Conservation (phyloP, 1,140 invertebrate genomes). For the Asbolus verrucosus region DNA sequence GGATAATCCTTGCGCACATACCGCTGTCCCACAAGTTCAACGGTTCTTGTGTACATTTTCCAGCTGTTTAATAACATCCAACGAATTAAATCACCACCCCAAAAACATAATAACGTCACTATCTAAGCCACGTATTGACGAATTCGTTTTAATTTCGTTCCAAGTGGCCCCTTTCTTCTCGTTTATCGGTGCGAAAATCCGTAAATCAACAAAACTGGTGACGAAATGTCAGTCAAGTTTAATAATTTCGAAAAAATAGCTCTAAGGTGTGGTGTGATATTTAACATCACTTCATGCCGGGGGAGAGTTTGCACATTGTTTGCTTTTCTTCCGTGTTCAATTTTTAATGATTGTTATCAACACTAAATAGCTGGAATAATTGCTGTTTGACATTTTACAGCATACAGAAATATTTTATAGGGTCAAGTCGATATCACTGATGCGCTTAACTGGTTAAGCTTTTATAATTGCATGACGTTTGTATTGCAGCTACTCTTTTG, state of each 20-base stretch:
- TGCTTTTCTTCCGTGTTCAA: slow-evolving; percentile 25
- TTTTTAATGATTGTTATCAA: slow-evolving; percentile 30
- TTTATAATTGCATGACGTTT: no score
- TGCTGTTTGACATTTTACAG: background rate
- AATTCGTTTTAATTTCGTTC: background rate
- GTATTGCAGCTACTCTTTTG: no score
- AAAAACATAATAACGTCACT: slow-evolving; percentile 7
- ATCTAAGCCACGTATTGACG: background rate
- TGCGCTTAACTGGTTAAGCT: no score
- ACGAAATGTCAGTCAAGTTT: no score
- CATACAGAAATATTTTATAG: background rate
- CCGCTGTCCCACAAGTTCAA: slow-evolving; percentile 18
- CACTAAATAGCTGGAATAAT: slow-evolving; percentile 17
- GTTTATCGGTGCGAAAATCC: background rate
- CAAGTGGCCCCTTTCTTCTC: background rate
- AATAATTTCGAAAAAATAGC: slow-evolving; percentile 10
- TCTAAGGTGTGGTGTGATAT: background rate
- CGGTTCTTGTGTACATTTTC: slow-evolving; percentile 22
- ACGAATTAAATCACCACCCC: slow-evolving; percentile 25
- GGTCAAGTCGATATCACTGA: background rate
- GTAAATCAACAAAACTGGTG: slow-evolving; percentile 16
- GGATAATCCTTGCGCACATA: slow-evolving; percentile 58
- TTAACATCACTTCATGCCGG: background rate
- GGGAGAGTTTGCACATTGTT: slow-evolving; percentile 9
- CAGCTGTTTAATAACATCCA: slow-evolving; percentile 27